Percentiles rank a stretch among this genome's conserved stretches.
Evolutionary conservation across 2,797 vertebrate species (phyloP).

Genomic region (Siniperca undulata): DNA sequence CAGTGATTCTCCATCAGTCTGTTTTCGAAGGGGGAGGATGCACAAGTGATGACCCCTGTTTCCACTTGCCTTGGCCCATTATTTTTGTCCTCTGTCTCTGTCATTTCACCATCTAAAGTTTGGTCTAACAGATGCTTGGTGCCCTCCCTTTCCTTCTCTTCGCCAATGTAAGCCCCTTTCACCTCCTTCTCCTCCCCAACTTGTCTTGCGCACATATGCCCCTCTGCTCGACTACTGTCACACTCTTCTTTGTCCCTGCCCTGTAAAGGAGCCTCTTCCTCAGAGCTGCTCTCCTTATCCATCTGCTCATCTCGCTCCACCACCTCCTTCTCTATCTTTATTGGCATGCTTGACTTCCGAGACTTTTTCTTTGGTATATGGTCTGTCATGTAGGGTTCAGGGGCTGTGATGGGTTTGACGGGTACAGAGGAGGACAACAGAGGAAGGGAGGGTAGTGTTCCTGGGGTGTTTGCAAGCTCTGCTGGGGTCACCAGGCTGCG

Average conservation of each 20-base stretch:
- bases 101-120: slow-evolving; percentile 71
- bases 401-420: slow-evolving; percentile 84
- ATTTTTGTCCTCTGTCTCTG: slow-evolving; percentile 74
- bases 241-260: slow-evolving; percentile 83
- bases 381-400: slow-evolving; percentile 82
- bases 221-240: slow-evolving; percentile 66
- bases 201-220: slow-evolving; percentile 65
- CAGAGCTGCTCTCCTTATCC: slow-evolving; percentile 85
- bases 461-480: slow-evolving; percentile 95
- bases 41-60: slow-evolving; percentile 74
- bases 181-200: slow-evolving; percentile 54
- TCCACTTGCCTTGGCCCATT: slow-evolving; percentile 72
- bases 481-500: slow-evolving; percentile 94
- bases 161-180: slow-evolving; percentile 67
- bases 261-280: slow-evolving; percentile 86
- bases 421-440: slow-evolving; percentile 92
- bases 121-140: slow-evolving; percentile 78
- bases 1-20: slow-evolving; percentile 57
- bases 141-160: slow-evolving; percentile 76
- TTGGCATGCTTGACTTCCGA: slow-evolving; percentile 98
- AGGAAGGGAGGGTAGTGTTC: slow-evolving; percentile 92
- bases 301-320: slow-evolving; percentile 82
- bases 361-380: slow-evolving; percentile 96
- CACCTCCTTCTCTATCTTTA: slow-evolving; percentile 96
- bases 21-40: slow-evolving; percentile 60